Evolutionary conservation across 23 tunicate species (phyloP), one percentile per base, ranked within the genome.

Genomic region (Trididemnum clinides): DNA sequence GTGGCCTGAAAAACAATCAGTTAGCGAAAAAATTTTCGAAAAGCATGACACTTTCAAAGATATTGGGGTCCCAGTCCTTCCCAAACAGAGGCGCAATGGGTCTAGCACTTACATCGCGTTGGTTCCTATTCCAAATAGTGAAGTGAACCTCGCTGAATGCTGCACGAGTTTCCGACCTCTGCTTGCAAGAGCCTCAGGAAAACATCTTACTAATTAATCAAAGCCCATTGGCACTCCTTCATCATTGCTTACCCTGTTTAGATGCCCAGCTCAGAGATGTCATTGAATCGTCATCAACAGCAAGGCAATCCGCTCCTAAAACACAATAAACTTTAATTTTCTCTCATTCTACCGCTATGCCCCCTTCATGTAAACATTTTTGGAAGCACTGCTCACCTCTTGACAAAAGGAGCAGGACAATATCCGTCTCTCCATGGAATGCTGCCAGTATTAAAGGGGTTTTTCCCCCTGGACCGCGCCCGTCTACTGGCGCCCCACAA

Each of bases 241-340:
- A 18, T 15, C 23, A 12, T 15, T 12, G 21, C 37, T 66, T 81
- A 89, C 98, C 95, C 82, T 95, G 85, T 20, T 77, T 39, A 18
- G 97, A 88, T 7, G 99, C 95, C 97, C 97, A 92, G 39, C 95
- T 37, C 31, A 97, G 82, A 32, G 99, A 97, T 18, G 99, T 92
- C 51, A 97, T 33, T 28, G 97, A 97, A 77, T 97, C 99, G 25
- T 83, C 71, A 73, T 97, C 99, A n/a, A 64, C 69, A 0, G 90
- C 78, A 1, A 57, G 65, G 15, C 86, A 49, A 77, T 85, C 85
- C 49, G 97, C 95, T 39, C 97, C 96, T 86, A 75, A 20, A 39
- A 29, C 30, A 66, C 7, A 44, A 44, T 44, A 7, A 44, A 15
- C 54, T n/a, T n/a, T n/a, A n/a, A n/a, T n/a, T n/a, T n/a, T n/a